Evolutionary conservation across 2,888 invertebrate genomes (phyloP).

Genomic region (Eudemis profundana): DNA sequence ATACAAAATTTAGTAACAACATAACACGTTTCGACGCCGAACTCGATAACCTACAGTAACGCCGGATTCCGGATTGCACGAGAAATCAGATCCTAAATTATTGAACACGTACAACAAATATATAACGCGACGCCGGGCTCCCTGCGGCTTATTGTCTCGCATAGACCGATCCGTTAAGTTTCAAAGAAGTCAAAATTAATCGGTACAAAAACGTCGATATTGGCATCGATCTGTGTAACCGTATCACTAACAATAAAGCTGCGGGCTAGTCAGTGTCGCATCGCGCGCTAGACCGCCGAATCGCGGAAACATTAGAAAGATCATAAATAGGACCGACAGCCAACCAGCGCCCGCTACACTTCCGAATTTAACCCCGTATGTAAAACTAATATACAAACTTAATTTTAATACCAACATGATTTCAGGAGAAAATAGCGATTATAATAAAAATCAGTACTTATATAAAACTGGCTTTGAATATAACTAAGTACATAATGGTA

Average conservation of each 20-base stretch:
- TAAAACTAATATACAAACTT: conserved; percentile 25
- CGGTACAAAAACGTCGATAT: no score
- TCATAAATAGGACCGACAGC: not conserved
- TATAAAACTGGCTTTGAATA: conserved; percentile 21
- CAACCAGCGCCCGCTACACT: conserved; percentile 1
- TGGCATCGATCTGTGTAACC: no score
- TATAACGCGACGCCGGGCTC: conserved; percentile 17
- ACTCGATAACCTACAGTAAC: conserved; percentile 11
- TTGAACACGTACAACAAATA: conserved; percentile 16
- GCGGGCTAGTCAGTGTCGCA: not conserved
- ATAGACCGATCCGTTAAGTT: not conserved
- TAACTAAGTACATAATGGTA: conserved; percentile 26
- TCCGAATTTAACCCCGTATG: conserved; percentile 5
- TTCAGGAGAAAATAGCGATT: conserved; percentile 10
- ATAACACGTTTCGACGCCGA: conserved; percentile 36
- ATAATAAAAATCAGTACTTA: conserved; percentile 12
- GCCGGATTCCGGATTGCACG: conserved; percentile 37
- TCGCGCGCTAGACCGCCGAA: not conserved
- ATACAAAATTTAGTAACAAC: conserved; percentile 49
- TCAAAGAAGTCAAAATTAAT: no score
- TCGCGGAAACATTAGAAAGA: not conserved
- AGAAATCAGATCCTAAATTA: conserved; percentile 40
- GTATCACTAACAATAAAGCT: not conserved
- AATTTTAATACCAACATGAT: conserved; percentile 30
- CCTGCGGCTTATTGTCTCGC: conserved; percentile 14